These are phyloP conservation scores for Neoscelio sp. DNA, from an alignment of 2,888 invertebrate genomes.

Conservation along the genomic window DNA sequence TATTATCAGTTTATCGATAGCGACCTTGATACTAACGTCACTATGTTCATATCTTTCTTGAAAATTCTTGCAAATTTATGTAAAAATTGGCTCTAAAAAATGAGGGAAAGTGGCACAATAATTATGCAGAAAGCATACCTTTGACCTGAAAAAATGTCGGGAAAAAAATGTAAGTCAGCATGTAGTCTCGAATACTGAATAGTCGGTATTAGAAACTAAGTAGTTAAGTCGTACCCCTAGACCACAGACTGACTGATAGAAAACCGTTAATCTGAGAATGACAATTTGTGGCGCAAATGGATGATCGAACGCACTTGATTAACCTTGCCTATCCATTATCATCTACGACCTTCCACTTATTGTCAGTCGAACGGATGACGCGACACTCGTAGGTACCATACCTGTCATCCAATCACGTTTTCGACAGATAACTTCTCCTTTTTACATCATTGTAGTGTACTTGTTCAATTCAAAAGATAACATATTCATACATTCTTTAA, in stretches of 20 bases:
- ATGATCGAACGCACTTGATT: constrained; percentile 38
- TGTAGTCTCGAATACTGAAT: constrained; percentile 81
- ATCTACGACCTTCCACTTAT: constrained; percentile 39
- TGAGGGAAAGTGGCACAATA: constrained; percentile 51
- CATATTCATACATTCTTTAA: too few species aligned
- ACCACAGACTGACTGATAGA: constrained; percentile 80
- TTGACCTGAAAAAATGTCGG: constrained; percentile 77
- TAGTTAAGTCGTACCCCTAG: constrained; percentile 79
- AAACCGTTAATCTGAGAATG: constrained; percentile 73
- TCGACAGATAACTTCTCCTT: constrained; percentile 19
- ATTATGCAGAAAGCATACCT: constrained; percentile 69
- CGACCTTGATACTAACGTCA: constrained; percentile 72
- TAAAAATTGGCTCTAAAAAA: constrained; percentile 67
- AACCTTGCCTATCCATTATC: constrained; percentile 55
- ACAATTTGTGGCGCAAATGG: constrained; percentile 66
- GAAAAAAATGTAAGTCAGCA: constrained; percentile 81
- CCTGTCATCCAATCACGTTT: constrained; percentile 23
- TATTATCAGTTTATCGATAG: constrained; percentile 43
- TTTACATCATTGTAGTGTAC: neutral
- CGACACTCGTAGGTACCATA: constrained; percentile 9
- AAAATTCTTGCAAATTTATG: too few species aligned
- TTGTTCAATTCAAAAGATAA: too few species aligned
- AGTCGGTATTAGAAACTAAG: constrained; percentile 66
- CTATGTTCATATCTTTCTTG: constrained; percentile 71
- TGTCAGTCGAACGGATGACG: constrained; percentile 21